Base-by-base conservation (phyloP, 1,140 invertebrate species). In the Chymomyza costata region DNA sequence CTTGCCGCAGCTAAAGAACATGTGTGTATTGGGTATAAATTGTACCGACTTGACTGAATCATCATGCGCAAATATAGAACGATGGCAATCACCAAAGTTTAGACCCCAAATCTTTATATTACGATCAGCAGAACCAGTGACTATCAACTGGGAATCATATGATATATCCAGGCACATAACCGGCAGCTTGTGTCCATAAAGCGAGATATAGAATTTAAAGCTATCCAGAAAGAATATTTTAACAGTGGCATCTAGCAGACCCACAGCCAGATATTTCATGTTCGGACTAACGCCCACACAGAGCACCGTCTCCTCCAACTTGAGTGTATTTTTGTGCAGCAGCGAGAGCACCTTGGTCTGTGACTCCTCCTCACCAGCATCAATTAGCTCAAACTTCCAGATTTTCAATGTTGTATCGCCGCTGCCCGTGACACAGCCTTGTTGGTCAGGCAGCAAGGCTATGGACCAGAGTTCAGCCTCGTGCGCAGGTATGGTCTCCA, bases 81-180 rank as follows among this genome's bases (percentile, higher is more conserved):
- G 92, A 83, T 95, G 94, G 73, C 97, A 99, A 86, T 99, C 97
- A 13, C 98, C 98, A 87, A 98, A 99, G 86, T 99, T 97, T 84
- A 99, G 90, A 35, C 97, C 97, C 97, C 97, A 99, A 57, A 99
- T 93, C 88, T 99, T 98, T 2, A 99, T 90, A 86, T 96, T 98
- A 14, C 97, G 90, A 87, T 99, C 98, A 0, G 93, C 93, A 11
- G 97, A 98, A 15, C 97, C 97, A 0, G 97, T 98, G 1, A 91
- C 94, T 53, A 99, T 93, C 1, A 99, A 76, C 1, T 90, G 90
- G 0, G 92, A 95, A 86, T 99, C 97, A 65, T 92, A 93, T 1
- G 94, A 96, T 61, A 99, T 97, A 83, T 99, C 97, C 88, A 99
- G 89, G 70, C 94, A 95, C 0, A 95, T 87, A 0, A 99, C 95